Evolutionary conservation across 2,797 vertebrate species (phyloP).

Genomic region (Anomalospiza imberbis): DNA sequence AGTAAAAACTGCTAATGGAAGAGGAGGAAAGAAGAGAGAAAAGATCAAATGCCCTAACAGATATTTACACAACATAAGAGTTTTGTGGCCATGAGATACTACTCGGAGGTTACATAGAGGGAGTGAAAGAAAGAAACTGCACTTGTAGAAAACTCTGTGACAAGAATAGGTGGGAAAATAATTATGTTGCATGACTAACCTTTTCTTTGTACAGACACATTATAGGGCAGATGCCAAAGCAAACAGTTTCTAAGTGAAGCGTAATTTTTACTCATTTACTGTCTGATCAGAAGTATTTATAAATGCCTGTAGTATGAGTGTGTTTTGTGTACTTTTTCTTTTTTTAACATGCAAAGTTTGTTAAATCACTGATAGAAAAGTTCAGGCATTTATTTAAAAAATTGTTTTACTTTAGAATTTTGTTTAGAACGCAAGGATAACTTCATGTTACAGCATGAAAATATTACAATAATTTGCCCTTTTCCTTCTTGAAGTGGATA

Average conservation of each 20-base stretch:
- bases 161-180: slow-evolving; percentile 62
- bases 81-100: slow-evolving; percentile 63
- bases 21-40: slow-evolving; percentile 41
- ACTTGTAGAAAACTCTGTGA: slow-evolving; percentile 60
- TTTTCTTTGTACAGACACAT: slow-evolving; percentile 50
- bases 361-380: not conserved
- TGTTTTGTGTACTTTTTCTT: slow-evolving; percentile 4
- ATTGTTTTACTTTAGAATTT: not conserved
- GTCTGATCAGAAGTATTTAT: slow-evolving; percentile 58
- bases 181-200: slow-evolving; percentile 41
- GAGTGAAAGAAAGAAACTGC: slow-evolving; percentile 64
- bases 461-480: not conserved
- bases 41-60: slow-evolving; percentile 64
- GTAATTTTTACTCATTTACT: slow-evolving; percentile 30
- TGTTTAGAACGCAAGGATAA: not conserved
- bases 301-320: slow-evolving; percentile 42
- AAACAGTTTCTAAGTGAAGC: slow-evolving; percentile 52
- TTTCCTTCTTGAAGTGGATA: slow-evolving; percentile 48
- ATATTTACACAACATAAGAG: slow-evolving; percentile 65
- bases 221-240: slow-evolving; percentile 47
- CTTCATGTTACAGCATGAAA: slow-evolving; percentile 25
- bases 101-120: slow-evolving; percentile 55
- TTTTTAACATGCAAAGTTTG: not conserved
- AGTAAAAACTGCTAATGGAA: slow-evolving; percentile 72
- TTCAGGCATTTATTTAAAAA: not conserved